Evolutionary conservation across 2,113 vertebrate genomes (phyloP).

Genomic region (Mormyrus lacerda): DNA sequence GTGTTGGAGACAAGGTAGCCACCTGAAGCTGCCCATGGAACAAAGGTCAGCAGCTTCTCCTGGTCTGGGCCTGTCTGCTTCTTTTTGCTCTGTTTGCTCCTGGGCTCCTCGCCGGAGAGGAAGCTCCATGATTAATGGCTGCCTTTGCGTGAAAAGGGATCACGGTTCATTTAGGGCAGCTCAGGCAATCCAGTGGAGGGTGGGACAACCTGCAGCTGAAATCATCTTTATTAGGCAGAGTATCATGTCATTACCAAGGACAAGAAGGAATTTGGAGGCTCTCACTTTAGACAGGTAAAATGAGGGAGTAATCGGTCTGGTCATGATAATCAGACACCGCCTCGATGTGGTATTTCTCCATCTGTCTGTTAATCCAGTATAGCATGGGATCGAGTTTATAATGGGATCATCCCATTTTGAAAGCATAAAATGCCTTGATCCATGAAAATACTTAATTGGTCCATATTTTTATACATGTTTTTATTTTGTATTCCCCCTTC

Average conservation of each 20-base stretch:
- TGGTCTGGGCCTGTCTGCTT: neutral
- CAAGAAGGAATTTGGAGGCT: neutral
- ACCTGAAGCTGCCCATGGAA: neutral
- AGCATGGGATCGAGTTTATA: neutral
- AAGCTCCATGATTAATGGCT: neutral
- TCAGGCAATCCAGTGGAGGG: neutral
- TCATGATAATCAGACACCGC: neutral
- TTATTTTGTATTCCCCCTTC: neutral
- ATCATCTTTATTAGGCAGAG: neutral
- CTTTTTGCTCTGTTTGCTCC: neutral
- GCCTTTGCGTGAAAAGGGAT: neutral
- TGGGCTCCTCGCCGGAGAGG: neutral
- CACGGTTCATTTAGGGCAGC: neutral
- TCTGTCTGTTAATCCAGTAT: neutral
- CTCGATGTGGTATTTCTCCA: neutral
- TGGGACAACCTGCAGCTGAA: neutral
- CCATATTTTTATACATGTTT: neutral
- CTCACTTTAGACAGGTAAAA: neutral
- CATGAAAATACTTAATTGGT: neutral
- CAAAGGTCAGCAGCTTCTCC: neutral
- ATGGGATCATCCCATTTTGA: neutral
- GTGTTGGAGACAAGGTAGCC: neutral
- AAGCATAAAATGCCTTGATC: neutral
- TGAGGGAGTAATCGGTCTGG: neutral
- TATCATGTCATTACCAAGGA: neutral